A percentile compares a stretch with the other conserved stretches of the same genome.
Evolutionary conservation across 2,113 vertebrate genomes (phyloP).

Genomic region (Seriola rivoliana): DNA sequence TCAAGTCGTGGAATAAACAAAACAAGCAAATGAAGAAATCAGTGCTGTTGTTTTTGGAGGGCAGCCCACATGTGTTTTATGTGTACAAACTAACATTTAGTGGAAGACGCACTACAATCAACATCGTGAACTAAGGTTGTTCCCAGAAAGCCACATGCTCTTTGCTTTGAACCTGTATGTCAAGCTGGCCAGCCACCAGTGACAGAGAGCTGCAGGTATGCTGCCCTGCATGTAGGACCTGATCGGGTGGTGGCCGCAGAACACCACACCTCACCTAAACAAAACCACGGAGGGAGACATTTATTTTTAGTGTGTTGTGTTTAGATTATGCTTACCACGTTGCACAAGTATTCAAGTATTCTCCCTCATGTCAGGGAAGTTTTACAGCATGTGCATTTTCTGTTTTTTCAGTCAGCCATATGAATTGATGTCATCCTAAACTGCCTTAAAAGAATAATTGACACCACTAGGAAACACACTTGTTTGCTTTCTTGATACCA

Average conservation of each 20-base stretch:
- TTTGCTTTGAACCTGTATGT: conserved; percentile 21
- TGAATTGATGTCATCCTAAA: neutral
- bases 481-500: neutral
- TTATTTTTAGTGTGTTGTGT: conserved; percentile 45
- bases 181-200: conserved; percentile 16
- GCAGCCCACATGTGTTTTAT: conserved; percentile 10
- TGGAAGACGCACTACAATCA: neutral
- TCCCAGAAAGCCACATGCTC: neutral
- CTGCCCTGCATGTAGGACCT: conserved; percentile 73
- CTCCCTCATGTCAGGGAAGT: neutral
- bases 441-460: neutral
- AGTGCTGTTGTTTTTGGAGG: conserved; percentile 35
- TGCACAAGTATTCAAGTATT: neutral
- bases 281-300: conserved; percentile 31
- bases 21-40: conserved; percentile 30
- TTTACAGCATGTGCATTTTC: neutral
- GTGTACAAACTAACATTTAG: conserved; percentile 10
- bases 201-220: conserved; percentile 71
- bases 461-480: neutral
- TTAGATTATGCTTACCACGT: neutral
- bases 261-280: conserved; percentile 62
- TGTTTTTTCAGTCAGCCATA: neutral
- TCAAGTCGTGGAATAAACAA: conserved; percentile 21
- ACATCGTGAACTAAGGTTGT: neutral
- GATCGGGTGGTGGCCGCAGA: conserved; percentile 53